These are phyloP conservation scores for Origma solitaria DNA, from an alignment of 2,113 vertebrate species.

Conservation along the genomic window DNA sequence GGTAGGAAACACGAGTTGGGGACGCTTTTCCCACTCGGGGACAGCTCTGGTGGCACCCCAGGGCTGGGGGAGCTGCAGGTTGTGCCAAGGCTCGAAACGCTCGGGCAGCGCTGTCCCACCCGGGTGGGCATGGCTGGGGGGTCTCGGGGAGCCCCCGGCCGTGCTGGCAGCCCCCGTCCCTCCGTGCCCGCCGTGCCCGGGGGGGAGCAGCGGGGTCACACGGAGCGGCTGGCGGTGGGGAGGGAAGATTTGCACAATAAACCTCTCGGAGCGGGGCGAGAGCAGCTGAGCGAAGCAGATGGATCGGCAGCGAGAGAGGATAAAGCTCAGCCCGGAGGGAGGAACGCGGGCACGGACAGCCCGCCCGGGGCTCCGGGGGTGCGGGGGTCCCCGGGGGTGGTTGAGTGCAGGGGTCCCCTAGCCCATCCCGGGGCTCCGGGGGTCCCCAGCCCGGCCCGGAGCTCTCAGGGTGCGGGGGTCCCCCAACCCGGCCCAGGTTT, in stretches of 20 bases:
- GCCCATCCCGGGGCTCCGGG: background rate
- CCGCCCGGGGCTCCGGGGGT: background rate
- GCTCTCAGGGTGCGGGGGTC: too few relatives aligned
- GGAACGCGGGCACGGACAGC: background rate
- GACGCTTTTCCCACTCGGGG: background rate
- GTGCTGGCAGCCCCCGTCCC: background rate
- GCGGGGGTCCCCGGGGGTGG: too few relatives aligned
- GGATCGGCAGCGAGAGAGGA: conserved; percentile 1
- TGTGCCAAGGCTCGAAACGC: rapidly evolving
- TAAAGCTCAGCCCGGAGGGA: background rate
- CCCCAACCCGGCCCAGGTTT: too few relatives aligned
- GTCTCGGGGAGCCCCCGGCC: rapidly evolving
- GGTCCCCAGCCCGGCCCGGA: background rate
- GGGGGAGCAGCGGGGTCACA: background rate
- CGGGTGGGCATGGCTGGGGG: rapidly evolving
- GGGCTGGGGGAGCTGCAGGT: rapidly evolving
- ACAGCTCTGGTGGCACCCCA: background rate
- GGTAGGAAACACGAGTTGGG: background rate
- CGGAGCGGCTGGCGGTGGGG: background rate
- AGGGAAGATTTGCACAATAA: conserved; percentile 61
- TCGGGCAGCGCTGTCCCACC: rapidly evolving
- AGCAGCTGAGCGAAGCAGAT: conserved; percentile 54
- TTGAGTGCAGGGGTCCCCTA: too few relatives aligned
- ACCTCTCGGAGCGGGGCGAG: background rate
- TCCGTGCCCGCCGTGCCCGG: background rate